Conservation (phyloP, 2,113 vertebrate genomes). For the Actenoides hombroni region DNA sequence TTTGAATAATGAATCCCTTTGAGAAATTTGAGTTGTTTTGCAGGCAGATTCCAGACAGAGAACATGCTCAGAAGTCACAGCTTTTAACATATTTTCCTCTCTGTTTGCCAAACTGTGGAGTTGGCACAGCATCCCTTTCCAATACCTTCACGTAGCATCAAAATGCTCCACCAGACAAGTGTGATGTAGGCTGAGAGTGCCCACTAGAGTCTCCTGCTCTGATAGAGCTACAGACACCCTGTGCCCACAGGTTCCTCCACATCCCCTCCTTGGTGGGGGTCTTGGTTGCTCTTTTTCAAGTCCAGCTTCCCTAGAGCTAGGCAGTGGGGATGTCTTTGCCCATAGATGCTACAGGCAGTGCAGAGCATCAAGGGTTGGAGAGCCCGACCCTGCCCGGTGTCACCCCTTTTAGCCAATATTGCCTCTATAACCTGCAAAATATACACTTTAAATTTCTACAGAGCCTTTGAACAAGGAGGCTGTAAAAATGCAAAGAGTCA, state of each 20-base stretch:
- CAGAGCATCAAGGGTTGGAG: neutral
- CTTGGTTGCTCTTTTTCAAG: neutral
- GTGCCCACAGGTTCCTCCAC: too few species aligned
- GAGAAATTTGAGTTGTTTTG: constrained; percentile 50
- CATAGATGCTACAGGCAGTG: neutral
- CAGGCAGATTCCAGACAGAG: constrained; percentile 34
- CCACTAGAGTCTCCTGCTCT: neutral
- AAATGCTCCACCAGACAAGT: rapidly evolving
- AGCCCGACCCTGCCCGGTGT: neutral
- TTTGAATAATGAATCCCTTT: constrained; percentile 60
- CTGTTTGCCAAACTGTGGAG: neutral
- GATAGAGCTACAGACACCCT: neutral
- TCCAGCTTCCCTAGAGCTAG: neutral
- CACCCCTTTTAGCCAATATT: neutral
- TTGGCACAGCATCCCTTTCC: neutral
- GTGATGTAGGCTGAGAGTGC: neutral
- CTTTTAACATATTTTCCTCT: constrained; percentile 17
- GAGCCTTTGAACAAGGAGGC: neutral
- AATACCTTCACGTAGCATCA: neutral
- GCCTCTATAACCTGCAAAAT: neutral
- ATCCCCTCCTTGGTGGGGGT: neutral
- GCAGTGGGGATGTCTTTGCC: neutral
- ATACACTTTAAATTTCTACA: rapidly evolving
- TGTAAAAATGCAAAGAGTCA: neutral
- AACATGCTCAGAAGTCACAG: neutral